These are phyloP conservation scores for Cheiracanthium punctorium DNA, from an alignment of 2,888 invertebrate species.

Conservation along the genomic window DNA sequence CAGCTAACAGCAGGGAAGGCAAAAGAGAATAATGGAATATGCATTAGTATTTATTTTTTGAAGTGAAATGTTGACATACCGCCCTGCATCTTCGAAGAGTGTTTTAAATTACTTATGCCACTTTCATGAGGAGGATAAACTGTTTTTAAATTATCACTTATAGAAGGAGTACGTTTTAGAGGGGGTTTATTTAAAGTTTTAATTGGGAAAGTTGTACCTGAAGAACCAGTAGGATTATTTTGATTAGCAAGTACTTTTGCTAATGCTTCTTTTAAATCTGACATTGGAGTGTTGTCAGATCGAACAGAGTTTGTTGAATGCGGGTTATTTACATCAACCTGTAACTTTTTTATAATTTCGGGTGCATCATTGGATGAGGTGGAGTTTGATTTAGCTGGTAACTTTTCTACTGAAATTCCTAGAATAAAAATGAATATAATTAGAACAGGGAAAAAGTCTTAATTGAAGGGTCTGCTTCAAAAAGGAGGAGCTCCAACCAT, in stretches of 20 bases:
- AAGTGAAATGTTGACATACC: neutral
- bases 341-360: neutral
- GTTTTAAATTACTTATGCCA: neutral
- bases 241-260: conserved; percentile 47
- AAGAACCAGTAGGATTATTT: conserved; percentile 30
- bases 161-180: conserved; percentile 3
- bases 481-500: too few relatives aligned
- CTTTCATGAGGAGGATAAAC: neutral
- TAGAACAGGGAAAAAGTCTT: too few relatives aligned
- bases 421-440: neutral
- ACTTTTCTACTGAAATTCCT: neutral
- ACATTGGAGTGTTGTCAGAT: conserved; percentile 22
- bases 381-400: neutral
- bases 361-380: neutral
- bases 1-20: too few relatives aligned
- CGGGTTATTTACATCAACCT: conserved; percentile 4
- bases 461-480: too few relatives aligned
- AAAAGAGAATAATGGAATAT: too few relatives aligned
- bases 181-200: conserved; percentile 42
- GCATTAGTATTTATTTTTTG: neutral
- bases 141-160: conserved; percentile 12
- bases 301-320: conserved; percentile 18
- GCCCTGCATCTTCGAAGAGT: neutral
- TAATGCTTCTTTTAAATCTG: conserved; percentile 43
- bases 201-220: conserved; percentile 61